Base-by-base conservation (phyloP, 92 coral and sea anemone genomes). In the Porites cylindrica region DNA sequence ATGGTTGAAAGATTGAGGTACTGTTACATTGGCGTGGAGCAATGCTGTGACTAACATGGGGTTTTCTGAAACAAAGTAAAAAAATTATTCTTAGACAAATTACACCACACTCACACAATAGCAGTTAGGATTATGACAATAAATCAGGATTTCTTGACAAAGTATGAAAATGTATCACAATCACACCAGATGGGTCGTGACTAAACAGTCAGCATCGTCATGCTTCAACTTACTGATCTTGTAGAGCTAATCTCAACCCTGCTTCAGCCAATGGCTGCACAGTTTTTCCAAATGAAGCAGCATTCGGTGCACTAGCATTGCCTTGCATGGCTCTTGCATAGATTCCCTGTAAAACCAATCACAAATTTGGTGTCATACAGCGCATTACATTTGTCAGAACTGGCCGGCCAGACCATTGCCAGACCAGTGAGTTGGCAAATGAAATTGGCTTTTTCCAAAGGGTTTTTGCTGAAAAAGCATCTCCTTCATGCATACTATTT, bases 241-340 rank as follows among this genome's bases (percentile, higher is more conserved):
- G 86, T 19, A 58, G 70, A 21, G 86, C 86, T 50, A 95, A 74
- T 75, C 76, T 67, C 65, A 97, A 82, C 23, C 97, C 98, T 63
- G 90, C 85, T 72, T 85, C 78, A 23, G 98, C 90, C 52, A 97
- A 76, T 9, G 98, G 99, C 26, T 81, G 87, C 4, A 97, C 99
- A 52, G 72, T 72, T 14, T 80, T 68, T 13, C 92, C 85, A 91
- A 92, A 90, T 18, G 70, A 29, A 14, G 88, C 38, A 19, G 99
- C 99, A 91, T 97, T 92, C 18, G 83, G 66, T 4, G 99, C 98
- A 78, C 98, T 90, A 1, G 99, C 99, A 91, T 97, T 97, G 13
- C 99, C 99, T 72, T 92, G 98, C 64, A 97, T 82, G 1, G 92
- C 84, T 6, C 99, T 89, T 70, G 93, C 94, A 77, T 93, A 97